Conservation (phyloP, 2,888 invertebrate species). For the Morpho deidamia region DNA sequence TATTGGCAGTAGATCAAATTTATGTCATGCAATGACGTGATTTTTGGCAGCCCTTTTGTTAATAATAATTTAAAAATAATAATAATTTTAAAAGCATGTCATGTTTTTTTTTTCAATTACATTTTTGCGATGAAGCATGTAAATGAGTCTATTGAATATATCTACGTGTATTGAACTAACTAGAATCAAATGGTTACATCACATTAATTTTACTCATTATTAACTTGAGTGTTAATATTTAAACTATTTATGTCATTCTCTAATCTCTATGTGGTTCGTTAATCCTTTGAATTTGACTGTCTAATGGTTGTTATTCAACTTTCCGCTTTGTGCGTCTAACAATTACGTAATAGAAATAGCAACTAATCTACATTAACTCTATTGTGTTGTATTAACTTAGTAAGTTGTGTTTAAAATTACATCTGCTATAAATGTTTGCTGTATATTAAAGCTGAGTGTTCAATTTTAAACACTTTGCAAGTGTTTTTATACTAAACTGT, state of each 20-base stretch:
- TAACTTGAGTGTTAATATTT: no score
- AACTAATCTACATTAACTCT: slow-evolving; percentile 7
- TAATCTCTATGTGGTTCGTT: slow-evolving; percentile 1
- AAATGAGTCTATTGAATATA: no score
- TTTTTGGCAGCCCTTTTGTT: slow-evolving; percentile 20
- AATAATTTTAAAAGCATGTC: not conserved
- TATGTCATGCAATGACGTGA: not conserved
- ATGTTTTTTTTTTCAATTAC: not conserved
- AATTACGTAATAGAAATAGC: not conserved
- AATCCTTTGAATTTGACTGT: not conserved
- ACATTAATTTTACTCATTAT: not conserved
- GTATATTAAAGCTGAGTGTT: slow-evolving; percentile 4
- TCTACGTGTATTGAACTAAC: no score
- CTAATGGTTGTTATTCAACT: not conserved
- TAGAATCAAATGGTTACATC: not conserved
- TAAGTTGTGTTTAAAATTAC: not conserved
- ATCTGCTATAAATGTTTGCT: slow-evolving; percentile 4
- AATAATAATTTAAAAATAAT: slow-evolving; percentile 1
- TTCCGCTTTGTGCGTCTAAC: slow-evolving; percentile 13
- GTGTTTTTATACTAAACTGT: no score
- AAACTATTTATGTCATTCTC: no score
- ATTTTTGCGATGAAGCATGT: not conserved
- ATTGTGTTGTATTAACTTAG: slow-evolving; percentile 2
- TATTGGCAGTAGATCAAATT: no score
- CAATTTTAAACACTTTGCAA: not conserved